Conservation (phyloP, 2,797 vertebrate genomes). For the Emydoidea blandingii region DNA sequence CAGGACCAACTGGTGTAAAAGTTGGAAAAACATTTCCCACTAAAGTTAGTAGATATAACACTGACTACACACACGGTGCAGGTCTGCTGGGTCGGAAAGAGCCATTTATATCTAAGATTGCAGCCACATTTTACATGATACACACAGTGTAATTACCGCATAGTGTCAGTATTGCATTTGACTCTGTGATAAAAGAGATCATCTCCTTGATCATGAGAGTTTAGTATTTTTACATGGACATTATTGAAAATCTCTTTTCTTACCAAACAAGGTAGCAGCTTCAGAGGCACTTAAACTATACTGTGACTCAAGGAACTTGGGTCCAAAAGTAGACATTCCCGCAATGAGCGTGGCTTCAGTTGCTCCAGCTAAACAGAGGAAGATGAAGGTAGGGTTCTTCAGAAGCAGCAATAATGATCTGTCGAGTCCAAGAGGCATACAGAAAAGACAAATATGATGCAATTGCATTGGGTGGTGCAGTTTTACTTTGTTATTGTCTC, state of each 20-base stretch:
- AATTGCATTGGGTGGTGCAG: background rate
- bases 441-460: background rate
- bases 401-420: slow-evolving; percentile 92
- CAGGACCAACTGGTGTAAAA: slow-evolving; percentile 57
- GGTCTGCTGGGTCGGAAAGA: background rate
- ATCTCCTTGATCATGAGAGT: background rate
- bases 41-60: background rate
- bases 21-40: slow-evolving; percentile 28
- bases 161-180: background rate
- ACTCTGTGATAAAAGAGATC: background rate
- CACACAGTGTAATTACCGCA: background rate
- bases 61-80: background rate
- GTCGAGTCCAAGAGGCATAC: background rate
- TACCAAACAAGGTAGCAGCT: slow-evolving; percentile 94
- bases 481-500: background rate
- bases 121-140: background rate
- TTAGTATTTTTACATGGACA: background rate
- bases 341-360: slow-evolving; percentile 94
- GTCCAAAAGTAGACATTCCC: slow-evolving; percentile 95
- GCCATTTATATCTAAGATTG: background rate
- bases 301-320: slow-evolving; percentile 96
- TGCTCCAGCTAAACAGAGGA: slow-evolving; percentile 93
- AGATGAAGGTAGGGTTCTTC: slow-evolving; percentile 93
- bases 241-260: slow-evolving; percentile 46
- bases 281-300: slow-evolving; percentile 96